Evolutionary conservation across 1,140 invertebrate species (phyloP).

Genomic region (Marisa cornuarietis): DNA sequence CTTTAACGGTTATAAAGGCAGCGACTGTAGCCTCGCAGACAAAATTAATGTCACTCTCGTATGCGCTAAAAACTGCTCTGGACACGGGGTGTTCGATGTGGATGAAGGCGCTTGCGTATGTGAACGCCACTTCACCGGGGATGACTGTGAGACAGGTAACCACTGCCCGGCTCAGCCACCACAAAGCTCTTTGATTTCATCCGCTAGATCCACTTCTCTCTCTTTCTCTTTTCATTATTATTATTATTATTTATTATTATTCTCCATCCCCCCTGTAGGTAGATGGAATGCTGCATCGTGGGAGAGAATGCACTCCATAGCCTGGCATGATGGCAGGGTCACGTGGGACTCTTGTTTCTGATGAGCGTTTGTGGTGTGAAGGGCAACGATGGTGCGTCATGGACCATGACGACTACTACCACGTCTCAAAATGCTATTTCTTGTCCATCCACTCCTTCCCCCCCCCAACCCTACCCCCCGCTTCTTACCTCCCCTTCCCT

Average conservation of each 20-base stretch:
- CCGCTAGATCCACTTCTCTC: no score
- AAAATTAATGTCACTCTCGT: constrained; percentile 88
- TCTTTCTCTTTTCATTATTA: no score
- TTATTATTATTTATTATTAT: no score
- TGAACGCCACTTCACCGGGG: constrained; percentile 90
- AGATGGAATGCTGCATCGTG: constrained; percentile 11
- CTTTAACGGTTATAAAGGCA: constrained; percentile 95
- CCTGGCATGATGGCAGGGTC: neutral
- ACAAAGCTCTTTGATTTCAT: neutral
- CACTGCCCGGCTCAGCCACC: neutral
- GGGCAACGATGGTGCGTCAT: neutral
- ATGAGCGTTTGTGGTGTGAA: neutral
- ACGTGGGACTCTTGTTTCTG: neutral
- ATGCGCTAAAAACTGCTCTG: constrained; percentile 94
- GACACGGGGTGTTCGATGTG: constrained; percentile 93
- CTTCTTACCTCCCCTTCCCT: no score
- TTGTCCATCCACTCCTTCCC: neutral
- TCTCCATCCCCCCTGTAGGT: no score
- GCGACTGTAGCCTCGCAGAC: constrained; percentile 88
- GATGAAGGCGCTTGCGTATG: constrained; percentile 91
- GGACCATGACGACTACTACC: neutral
- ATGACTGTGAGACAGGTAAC: constrained; percentile 88
- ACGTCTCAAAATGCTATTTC: neutral
- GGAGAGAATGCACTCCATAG: neutral
- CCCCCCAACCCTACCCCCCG: neutral